phyloP scores from a whole-genome alignment of 30 jellyfish, hydroid and myxozoan genomes.

The Clytia hemisphaerica region DNA sequence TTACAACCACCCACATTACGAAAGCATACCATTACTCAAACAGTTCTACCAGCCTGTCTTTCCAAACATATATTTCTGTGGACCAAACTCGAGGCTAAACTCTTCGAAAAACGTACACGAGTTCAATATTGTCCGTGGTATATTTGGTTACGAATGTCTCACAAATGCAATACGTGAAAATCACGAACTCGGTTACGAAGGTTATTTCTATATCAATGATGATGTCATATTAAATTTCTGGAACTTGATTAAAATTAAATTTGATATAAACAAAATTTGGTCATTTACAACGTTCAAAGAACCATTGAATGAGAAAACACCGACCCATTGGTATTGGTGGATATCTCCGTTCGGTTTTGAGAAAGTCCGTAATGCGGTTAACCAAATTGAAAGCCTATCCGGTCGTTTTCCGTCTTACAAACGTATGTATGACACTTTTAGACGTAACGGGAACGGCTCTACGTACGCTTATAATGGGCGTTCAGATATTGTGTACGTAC shows the following conservation, averaged over 20 bases:
- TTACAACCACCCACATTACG: constrained; percentile 85
- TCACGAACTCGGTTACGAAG: constrained; percentile 50
- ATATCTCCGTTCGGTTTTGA: constrained; percentile 86
- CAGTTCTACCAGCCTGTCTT: constrained; percentile 74
- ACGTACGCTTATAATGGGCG: constrained; percentile 58
- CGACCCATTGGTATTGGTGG: constrained; percentile 96
- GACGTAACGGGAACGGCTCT: constrained; percentile 38
- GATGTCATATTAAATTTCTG: constrained; percentile 83
- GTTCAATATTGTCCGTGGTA: constrained; percentile 52
- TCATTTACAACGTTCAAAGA: constrained; percentile 64
- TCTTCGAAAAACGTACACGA: constrained; percentile 31
- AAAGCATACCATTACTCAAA: constrained; percentile 56
- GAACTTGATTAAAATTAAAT: constrained; percentile 50
- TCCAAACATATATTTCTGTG: constrained; percentile 66
- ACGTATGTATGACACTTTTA: not conserved
- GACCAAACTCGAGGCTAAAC: too few relatives aligned
- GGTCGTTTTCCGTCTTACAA: constrained; percentile 10
- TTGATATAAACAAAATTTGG: constrained; percentile 52
- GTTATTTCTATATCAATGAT: constrained; percentile 81
- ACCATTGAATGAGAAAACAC: constrained; percentile 21
- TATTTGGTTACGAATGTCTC: constrained; percentile 81
- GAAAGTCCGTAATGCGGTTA: constrained; percentile 53
- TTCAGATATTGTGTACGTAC: constrained; percentile 71
- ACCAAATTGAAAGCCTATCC: constrained; percentile 31
- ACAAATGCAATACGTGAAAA: constrained; percentile 44